These are phyloP conservation scores for Odontesthes bonariensis DNA, from an alignment of 2,113 vertebrate genomes.

Conservation along the genomic window DNA sequence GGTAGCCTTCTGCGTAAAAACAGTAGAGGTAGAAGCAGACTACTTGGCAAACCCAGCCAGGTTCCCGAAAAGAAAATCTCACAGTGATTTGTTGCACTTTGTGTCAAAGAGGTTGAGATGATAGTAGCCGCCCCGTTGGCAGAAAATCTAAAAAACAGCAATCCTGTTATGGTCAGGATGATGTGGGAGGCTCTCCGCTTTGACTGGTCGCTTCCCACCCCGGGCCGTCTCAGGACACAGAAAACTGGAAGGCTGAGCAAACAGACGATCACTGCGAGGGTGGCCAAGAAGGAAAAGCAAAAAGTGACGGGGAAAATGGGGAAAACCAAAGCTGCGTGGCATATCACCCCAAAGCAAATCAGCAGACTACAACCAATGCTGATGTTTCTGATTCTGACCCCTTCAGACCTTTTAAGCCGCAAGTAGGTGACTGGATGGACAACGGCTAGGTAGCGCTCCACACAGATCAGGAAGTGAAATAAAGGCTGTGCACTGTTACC, in stretches of 20 bases:
- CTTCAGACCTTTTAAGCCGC: not conserved
- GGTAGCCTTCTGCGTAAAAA: slow-evolving; percentile 1
- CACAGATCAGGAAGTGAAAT: slow-evolving; percentile 13
- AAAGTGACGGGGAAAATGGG: not conserved
- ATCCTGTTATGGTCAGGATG: not conserved
- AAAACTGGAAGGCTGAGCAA: not conserved
- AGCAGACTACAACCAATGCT: not conserved
- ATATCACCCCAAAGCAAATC: not conserved
- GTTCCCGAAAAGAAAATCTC: not conserved
- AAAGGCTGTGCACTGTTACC: not conserved
- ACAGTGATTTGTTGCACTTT: not conserved
- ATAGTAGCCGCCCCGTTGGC: not conserved
- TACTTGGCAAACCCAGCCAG: slow-evolving; percentile 7
- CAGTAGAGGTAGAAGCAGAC: slow-evolving; percentile 12
- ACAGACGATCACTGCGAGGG: not conserved
- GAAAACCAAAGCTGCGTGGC: not conserved
- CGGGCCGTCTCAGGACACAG: not conserved
- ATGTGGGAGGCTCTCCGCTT: slow-evolving; percentile 2
- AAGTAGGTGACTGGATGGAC: slow-evolving; percentile 8
- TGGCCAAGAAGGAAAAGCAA: not conserved
- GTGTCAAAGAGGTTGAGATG: fast-evolving
- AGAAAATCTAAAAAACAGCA: not conserved
- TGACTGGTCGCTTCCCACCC: not conserved
- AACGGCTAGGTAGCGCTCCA: slow-evolving; percentile 3
- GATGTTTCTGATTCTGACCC: slow-evolving; percentile 5